Evolutionary conservation across 1,140 invertebrate species (phyloP).

Genomic region (Fopius arisanus): DNA sequence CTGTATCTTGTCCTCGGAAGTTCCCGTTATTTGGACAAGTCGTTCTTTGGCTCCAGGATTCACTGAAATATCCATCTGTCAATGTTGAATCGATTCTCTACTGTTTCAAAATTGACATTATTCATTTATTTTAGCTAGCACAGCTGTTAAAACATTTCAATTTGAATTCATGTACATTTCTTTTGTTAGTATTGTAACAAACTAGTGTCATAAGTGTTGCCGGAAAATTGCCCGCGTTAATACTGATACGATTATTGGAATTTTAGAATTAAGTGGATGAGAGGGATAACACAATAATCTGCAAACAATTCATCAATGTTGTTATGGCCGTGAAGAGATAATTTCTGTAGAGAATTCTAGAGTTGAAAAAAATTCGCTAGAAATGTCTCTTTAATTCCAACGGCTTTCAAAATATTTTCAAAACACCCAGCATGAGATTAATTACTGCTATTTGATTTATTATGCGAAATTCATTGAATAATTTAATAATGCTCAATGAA

Average conservation of each 20-base stretch:
- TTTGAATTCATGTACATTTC: constrained; percentile 19
- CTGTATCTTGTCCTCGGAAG: constrained; percentile 90
- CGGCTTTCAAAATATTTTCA: background rate
- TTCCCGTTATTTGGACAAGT: constrained; percentile 91
- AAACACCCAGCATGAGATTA: background rate
- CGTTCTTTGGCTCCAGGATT: constrained; percentile 90
- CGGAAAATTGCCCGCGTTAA: too few relatives aligned
- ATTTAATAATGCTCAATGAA: too few relatives aligned
- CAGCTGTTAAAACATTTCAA: background rate
- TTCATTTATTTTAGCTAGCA: constrained; percentile 6
- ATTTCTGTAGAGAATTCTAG: too few relatives aligned
- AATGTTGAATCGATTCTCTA: background rate
- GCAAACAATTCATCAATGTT: too few relatives aligned
- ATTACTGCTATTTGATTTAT: background rate
- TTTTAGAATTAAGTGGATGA: too few relatives aligned
- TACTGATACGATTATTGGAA: too few relatives aligned
- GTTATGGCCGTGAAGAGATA: too few relatives aligned
- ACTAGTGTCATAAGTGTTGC: background rate
- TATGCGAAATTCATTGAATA: too few relatives aligned
- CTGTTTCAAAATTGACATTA: background rate
- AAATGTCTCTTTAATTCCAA: background rate
- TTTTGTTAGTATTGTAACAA: constrained; percentile 11
- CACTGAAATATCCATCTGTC: constrained; percentile 71
- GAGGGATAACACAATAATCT: too few relatives aligned
- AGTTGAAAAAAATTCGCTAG: too few relatives aligned